Evolutionary conservation across 2,888 invertebrate species (phyloP), one percentile per base, ranked within the genome.

Genomic region (Didymodactylos carnosus): DNA sequence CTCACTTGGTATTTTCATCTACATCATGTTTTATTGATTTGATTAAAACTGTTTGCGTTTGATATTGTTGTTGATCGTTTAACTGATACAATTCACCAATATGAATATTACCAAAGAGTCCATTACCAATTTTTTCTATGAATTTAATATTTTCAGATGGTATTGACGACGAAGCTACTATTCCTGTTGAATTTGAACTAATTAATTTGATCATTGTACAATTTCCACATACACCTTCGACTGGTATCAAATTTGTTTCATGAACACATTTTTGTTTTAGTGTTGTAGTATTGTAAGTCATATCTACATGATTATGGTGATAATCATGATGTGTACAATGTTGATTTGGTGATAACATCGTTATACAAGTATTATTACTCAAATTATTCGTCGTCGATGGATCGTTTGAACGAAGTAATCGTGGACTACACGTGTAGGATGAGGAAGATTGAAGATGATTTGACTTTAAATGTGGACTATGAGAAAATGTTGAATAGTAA

Each of bases 231-330:
- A 85, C 27, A 76, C 77, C n/a, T 78, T 77, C 51, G 78, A 77
- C 16, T 88, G 84, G 80, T 89, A 88, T 69, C 89, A 85, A 76
- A 88, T 88, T 69, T 35, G 29, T 62, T 10, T 16, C 4, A 35
- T 7, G 13, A 19, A 62, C 35, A 3, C 19, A 35, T 35, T 29
- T 19, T 35, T 29, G 62, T n/a, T 14, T 16, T 35, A 35, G 29
- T 35, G 29, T 29, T 35, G 35, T 62, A 2, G 62, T 62, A 35
- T 35, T 35, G 35, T 62, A 62, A n/a, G n/a, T n/a, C n/a, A n/a
- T n/a, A n/a, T n/a, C n/a, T n/a, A n/a, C n/a, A n/a, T n/a, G n/a
- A n/a, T n/a, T n/a, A n/a, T n/a, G n/a, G n/a, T n/a, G n/a, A 35
- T 62, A 35, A 35, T 62, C 35, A 62, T 62, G 62, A 16, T 35